A percentile compares a stretch with the other conserved stretches of the same genome.
Evolutionary conservation across 2,797 vertebrate species (phyloP).

Genomic region (Okamejei kenojei): DNA sequence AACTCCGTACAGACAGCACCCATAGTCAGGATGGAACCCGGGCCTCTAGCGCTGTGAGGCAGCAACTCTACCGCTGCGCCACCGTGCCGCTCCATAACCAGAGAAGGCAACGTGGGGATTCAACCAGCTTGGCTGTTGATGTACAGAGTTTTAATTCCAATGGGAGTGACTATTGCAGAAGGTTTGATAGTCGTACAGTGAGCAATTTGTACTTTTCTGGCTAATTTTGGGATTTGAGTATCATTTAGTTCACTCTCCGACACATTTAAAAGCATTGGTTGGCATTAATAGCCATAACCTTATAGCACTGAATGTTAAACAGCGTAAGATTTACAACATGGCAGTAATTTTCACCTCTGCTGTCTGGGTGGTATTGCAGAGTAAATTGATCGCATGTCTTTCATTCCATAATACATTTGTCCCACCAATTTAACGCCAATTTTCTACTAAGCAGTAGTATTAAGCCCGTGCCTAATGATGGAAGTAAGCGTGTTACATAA

Average conservation of each 20-base stretch:
- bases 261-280: background rate
- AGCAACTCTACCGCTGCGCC: too few species aligned
- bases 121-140: background rate
- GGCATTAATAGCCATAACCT: background rate
- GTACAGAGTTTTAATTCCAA: background rate
- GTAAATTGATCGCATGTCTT: background rate
- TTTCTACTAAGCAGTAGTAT: background rate
- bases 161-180: background rate
- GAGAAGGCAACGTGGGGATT: too few species aligned
- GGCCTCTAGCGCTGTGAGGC: too few species aligned
- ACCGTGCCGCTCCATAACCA: too few species aligned
- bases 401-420: background rate
- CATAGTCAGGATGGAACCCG: too few species aligned
- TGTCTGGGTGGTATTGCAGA: background rate
- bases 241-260: background rate
- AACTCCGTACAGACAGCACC: too few species aligned
- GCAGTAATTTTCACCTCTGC: constrained; percentile 1
- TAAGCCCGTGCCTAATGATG: background rate
- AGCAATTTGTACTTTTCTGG: background rate
- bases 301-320: background rate
- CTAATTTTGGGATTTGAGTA: background rate
- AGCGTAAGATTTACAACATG: background rate
- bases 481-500: background rate
- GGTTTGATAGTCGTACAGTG: background rate
- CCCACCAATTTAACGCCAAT: background rate